Percentiles rank a stretch among this genome's conserved stretches.
Evolutionary conservation across 2,113 vertebrate genomes (phyloP).

Genomic region (Myrmecobius fasciatus): DNA sequence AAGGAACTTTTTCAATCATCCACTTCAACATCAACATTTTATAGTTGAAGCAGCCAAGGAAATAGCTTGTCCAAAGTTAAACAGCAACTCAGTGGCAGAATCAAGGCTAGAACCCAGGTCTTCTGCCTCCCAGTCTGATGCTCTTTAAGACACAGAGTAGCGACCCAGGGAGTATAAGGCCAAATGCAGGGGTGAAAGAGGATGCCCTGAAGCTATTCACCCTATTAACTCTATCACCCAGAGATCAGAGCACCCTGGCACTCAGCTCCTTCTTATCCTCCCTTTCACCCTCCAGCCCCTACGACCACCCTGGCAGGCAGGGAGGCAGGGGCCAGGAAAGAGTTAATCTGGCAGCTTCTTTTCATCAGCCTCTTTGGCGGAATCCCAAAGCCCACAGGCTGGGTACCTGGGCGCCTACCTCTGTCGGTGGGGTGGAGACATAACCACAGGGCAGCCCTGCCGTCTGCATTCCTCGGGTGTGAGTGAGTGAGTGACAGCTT

Average conservation of each 20-base stretch:
- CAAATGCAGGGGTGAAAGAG: not conserved
- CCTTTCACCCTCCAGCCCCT: not conserved
- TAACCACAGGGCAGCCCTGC: constrained; percentile 87
- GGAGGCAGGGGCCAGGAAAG: constrained; percentile 69
- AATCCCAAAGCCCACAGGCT: constrained; percentile 82
- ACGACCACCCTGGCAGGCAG: constrained; percentile 73
- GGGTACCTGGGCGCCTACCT: constrained; percentile 87
- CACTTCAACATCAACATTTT: not conserved
- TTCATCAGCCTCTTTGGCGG: constrained; percentile 81
- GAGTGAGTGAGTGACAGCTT: constrained; percentile 82
- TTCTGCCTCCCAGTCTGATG: not conserved
- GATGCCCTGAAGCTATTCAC: not conserved
- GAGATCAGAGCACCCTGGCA: not conserved
- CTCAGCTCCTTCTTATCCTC: not conserved
- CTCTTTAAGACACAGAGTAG: not conserved
- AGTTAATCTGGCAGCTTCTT: constrained; percentile 77
- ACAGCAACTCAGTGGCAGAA: not conserved
- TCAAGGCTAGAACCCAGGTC: not conserved
- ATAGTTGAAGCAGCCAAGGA: not conserved
- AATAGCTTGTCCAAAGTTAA: not conserved
- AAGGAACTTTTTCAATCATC: not conserved
- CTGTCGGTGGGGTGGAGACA: constrained; percentile 83
- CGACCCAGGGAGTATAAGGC: not conserved
- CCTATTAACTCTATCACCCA: constrained; percentile 1
- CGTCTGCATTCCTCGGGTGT: constrained; percentile 87